Evolutionary conservation across 1,140 invertebrate species (phyloP).

Genomic region (Globodera rostochiensis): DNA sequence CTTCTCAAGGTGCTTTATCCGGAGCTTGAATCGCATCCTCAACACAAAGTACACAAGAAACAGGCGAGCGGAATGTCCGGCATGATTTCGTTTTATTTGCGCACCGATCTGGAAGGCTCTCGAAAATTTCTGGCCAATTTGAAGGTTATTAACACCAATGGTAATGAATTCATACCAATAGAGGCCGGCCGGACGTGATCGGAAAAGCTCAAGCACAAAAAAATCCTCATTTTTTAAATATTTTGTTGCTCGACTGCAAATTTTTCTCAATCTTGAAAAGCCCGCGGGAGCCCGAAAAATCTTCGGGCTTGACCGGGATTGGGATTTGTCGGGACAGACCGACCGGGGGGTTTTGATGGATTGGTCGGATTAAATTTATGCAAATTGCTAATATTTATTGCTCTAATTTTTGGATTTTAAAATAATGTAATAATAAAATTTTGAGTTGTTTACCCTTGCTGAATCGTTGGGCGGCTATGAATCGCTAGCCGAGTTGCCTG

Average conservation of each 20-base stretch:
- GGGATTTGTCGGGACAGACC: too few relatives aligned
- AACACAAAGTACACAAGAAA: constrained; percentile 79
- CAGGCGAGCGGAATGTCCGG: constrained; percentile 74
- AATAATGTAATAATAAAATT: neutral
- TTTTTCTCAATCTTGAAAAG: too few relatives aligned
- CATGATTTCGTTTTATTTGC: constrained; percentile 85
- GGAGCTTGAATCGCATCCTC: constrained; percentile 85
- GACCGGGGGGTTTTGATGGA: too few relatives aligned
- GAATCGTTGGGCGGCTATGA: constrained; percentile 69
- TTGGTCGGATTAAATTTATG: too few relatives aligned
- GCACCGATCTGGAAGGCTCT: constrained; percentile 75
- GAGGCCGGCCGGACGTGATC: neutral
- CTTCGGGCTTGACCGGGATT: too few relatives aligned
- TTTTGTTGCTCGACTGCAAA: too few relatives aligned
- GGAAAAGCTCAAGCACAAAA: too few relatives aligned
- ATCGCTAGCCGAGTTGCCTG: constrained; percentile 68
- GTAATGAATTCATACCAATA: neutral
- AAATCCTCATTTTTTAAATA: too few relatives aligned
- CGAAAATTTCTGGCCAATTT: constrained; percentile 73
- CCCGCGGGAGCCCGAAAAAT: too few relatives aligned
- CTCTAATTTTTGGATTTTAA: too few relatives aligned
- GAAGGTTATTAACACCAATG: constrained; percentile 50
- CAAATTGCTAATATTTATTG: too few relatives aligned
- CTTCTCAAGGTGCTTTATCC: constrained; percentile 71
- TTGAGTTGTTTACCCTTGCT: constrained; percentile 67